These are phyloP conservation scores for Leptopilina drosophilae DNA, from an alignment of 2,888 invertebrate genomes.

Conservation along the genomic window DNA sequence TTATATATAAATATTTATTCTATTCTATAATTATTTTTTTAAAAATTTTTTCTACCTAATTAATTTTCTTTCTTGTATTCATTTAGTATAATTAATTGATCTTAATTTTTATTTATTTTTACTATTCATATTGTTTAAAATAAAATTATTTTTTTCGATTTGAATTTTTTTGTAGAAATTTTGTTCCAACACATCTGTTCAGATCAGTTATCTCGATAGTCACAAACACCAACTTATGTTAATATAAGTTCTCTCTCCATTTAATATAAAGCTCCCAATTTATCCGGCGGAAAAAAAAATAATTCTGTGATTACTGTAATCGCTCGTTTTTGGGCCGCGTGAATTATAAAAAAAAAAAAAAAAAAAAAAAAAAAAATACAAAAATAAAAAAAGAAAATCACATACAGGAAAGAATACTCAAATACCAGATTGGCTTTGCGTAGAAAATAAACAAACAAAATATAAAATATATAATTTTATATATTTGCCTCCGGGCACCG, in stretches of 20 bases:
- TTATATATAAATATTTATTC: too few species aligned
- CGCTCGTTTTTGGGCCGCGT: constrained; percentile 53
- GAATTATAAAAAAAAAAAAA: too few species aligned
- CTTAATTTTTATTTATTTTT: too few species aligned
- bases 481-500: background rate
- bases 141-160: background rate
- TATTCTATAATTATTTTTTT: too few species aligned
- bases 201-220: constrained; percentile 22
- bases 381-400: too few species aligned
- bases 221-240: background rate
- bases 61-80: too few species aligned
- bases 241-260: background rate
- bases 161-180: background rate
- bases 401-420: constrained; percentile 50
- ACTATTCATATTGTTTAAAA: background rate
- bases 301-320: constrained; percentile 60
- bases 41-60: too few species aligned
- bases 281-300: constrained; percentile 20
- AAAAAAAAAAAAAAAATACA: too few species aligned
- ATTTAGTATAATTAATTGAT: too few species aligned
- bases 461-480: background rate
- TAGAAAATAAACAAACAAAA: background rate
- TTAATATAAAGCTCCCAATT: constrained; percentile 34
- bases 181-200: background rate
- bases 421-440: constrained; percentile 23